phyloP scores from a whole-genome alignment of 2,888 invertebrate species.

The Stenurella melanura region DNA sequence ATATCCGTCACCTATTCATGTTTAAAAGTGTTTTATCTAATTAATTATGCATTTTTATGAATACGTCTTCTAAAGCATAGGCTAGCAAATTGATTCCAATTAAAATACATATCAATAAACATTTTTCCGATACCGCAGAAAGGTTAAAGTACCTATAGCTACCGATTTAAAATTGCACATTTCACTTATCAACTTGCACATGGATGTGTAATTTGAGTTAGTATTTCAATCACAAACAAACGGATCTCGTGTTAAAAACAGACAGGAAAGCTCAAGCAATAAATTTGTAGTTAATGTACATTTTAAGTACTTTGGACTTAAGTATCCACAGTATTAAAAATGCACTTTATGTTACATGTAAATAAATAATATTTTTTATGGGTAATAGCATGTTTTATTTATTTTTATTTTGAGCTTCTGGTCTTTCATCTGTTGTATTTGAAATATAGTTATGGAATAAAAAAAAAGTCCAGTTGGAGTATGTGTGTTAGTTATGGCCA shows the following conservation, averaged over 20 bases:
- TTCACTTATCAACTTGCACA: slow-evolving; percentile 20
- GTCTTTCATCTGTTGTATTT: too few species aligned
- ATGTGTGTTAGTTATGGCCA: too few species aligned
- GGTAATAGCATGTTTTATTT: not conserved
- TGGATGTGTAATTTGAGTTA: slow-evolving; percentile 7
- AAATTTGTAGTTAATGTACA: slow-evolving; percentile 14
- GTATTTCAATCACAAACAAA: slow-evolving; percentile 31
- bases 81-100: too few species aligned
- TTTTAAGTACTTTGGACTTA: slow-evolving; percentile 8
- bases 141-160: slow-evolving; percentile 9
- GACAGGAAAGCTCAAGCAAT: slow-evolving; percentile 7
- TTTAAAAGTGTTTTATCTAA: too few species aligned
- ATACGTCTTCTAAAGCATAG: too few species aligned
- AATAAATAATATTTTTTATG: slow-evolving; percentile 11
- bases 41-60: too few species aligned
- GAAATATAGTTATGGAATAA: too few species aligned
- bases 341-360: not conserved
- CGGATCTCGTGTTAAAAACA: slow-evolving; percentile 16
- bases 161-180: slow-evolving; percentile 16
- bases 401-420: not conserved
- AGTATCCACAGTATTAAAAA: not conserved
- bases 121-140: not conserved
- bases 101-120: not conserved
- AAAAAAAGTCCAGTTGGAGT: too few species aligned
- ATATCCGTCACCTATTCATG: too few species aligned